Base-by-base conservation (phyloP, 1,140 invertebrate species). In the Palaemon carinicauda region DNA sequence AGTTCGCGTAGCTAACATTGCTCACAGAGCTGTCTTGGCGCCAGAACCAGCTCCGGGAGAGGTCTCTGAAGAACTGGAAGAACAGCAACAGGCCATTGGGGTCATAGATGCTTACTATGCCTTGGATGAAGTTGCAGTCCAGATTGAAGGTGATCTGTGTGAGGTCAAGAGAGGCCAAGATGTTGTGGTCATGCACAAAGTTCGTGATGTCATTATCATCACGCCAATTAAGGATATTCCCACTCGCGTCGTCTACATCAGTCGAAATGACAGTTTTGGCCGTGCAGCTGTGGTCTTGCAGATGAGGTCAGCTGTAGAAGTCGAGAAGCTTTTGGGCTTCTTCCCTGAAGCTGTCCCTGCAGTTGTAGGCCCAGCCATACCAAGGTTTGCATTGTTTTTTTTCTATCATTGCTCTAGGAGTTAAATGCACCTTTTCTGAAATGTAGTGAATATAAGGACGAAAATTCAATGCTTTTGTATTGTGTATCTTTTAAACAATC, bases 221-320 rank as follows among this genome's bases (percentile, higher is more conserved):
- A 80, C 77, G 77, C 56, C 77, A 10, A 7, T 78, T 12, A 31
- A 69, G 65, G 84, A 80, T 10, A 33, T 19, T 17, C 54, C 53
- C 24, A 10, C 56, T 17, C 19, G 77, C n/a, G 84, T 80, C n/a
- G 77, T 86, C 5, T 86, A 86, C 77, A 73, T 86, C 77, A 86
- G 77, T 31, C 24, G 69, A 14, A 71, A 75, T 19, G 77, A 80
- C 78, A 80, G 52, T 77, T 86, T 80, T 29, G 77, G 56, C 5
- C 84, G 84, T 0, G 77, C 74, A 3, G 84, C 84, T 17, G 84
- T 86, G 10, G 77, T 86, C 21, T 60, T 86, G 51, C 77, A 86
- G 41, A 80, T 86, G 77, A 74, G 41, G 51, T 80, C 84, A 0
- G 2, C 17, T 1, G 19, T n/a, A 4, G 41, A 71, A 1, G 52